Evolutionary conservation across 2,888 invertebrate genomes (phyloP), one percentile per base, ranked within the genome.

Genomic region (Melinaea menophilus): DNA sequence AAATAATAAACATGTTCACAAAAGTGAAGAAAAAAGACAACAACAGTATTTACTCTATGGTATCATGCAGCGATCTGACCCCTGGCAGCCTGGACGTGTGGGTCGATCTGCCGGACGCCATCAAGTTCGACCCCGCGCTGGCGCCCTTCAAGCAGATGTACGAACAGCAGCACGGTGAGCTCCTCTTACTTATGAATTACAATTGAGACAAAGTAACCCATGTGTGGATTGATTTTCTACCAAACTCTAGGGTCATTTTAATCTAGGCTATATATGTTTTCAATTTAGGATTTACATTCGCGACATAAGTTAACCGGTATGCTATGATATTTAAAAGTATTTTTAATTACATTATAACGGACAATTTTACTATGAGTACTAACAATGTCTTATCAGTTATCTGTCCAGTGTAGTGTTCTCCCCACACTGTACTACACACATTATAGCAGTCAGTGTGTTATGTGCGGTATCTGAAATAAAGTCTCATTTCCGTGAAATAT

Each of bases 41-140:
- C 31, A 78, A 73, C 46, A 88, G 86, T 78, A 72, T 85, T n/a
- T 90, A 88, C 71, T 90, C 88, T 72, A 73, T 89, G 79, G 84
- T 90, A 62, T 86, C 92, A 65, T 88, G 86, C 76, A 92, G 90
- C 79, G 93, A 93, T 73, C 86, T 93, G 58, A 93, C 93, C 0
- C 93, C 93, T 7, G 92, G 92, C 35, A 91, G 92, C 31, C 73
- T 94, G 67, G 93, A 93, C 70, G 92, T 94, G 33, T 94, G 94
- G 94, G 84, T 92, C 59, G 92, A 92, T 57, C 79, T 94, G 3
- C 94, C 94, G 0, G 92, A 93, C 65, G 91, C 92, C 68, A 93
- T 94, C 77, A 92, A 94, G 65, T 89, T 92, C 71, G 94, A 94
- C 79, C 94, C 94, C 0, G 91, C 92, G 48, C 81, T 94, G 78